phyloP scores from a whole-genome alignment of 1,140 invertebrate species.

The Drusus annulatus region DNA sequence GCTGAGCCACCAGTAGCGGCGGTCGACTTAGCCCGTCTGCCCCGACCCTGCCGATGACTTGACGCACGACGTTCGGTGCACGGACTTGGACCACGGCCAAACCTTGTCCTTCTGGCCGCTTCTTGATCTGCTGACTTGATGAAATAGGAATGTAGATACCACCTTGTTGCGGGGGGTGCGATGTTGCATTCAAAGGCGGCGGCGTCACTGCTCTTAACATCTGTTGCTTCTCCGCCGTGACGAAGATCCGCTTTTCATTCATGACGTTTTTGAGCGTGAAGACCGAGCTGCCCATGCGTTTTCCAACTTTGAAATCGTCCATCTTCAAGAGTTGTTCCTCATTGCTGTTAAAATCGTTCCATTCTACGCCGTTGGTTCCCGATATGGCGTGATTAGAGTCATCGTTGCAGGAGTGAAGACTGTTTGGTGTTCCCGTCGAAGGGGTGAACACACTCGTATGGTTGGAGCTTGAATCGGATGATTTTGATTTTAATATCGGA shows the following conservation, averaged over 20 bases:
- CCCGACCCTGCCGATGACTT: neutral
- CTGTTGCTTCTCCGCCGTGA: conserved; percentile 15
- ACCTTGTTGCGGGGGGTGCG: conserved; percentile 8
- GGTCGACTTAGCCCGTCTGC: conserved; percentile 1
- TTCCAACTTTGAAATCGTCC: conserved; percentile 14
- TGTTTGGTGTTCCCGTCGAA: conserved; percentile 47
- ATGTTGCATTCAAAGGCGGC: neutral
- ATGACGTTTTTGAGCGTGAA: conserved; percentile 29
- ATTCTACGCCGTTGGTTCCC: conserved; percentile 48
- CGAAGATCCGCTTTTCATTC: conserved; percentile 29
- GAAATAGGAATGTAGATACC: conserved; percentile 14
- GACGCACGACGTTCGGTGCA: neutral
- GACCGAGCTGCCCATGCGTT: conserved; percentile 27
- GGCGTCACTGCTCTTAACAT: neutral
- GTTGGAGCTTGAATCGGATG: conserved; percentile 52
- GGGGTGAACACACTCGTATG: conserved; percentile 54
- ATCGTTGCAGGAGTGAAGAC: conserved; percentile 28
- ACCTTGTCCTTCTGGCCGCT: conserved; percentile 2
- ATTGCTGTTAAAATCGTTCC: conserved; percentile 52
- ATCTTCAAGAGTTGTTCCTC: neutral
- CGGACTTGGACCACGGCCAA: conserved; percentile 1
- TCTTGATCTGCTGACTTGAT: neutral
- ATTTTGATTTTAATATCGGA: conserved; percentile 35
- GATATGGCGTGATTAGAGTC: conserved; percentile 46
- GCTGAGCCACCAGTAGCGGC: conserved; percentile 9